Percentiles rank a stretch among this genome's conserved stretches.
phyloP scores from a whole-genome alignment of 92 coral and sea anemone species.

The Zoanthus sansibaricus region DNA sequence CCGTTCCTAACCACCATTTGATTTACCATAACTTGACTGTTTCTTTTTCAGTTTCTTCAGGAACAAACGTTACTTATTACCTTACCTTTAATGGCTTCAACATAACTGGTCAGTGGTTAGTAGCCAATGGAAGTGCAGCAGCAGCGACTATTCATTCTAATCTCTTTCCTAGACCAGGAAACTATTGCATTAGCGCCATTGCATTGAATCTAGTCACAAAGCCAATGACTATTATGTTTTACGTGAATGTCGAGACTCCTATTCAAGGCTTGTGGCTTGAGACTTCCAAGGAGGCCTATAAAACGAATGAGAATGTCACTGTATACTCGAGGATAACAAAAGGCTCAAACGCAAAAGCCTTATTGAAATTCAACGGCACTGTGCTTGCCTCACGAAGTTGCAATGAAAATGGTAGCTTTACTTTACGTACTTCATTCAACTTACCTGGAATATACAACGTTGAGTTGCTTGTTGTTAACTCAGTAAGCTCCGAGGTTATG shows the following conservation, averaged over 20 bases:
- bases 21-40: constrained; percentile 15
- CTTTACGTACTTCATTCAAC: neutral
- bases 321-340: neutral
- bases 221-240: neutral
- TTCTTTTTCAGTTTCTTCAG: neutral
- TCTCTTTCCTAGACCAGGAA: constrained; percentile 3
- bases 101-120: constrained; percentile 17
- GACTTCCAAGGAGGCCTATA: neutral
- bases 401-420: neutral
- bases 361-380: neutral
- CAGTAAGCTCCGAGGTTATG: neutral
- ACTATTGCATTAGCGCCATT: neutral
- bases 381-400: neutral
- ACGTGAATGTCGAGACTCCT: neutral
- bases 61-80: constrained; percentile 28
- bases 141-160: constrained; percentile 10
- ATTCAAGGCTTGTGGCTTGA: neutral
- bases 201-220: constrained; percentile 17
- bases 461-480: constrained; percentile 8
- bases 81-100: neutral
- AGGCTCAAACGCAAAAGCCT: constrained; percentile 24
- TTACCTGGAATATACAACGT: constrained; percentile 7
- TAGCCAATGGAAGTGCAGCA: constrained; percentile 18
- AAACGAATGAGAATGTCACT: neutral
- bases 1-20: constrained; percentile 7